Evolutionary conservation across 2,797 vertebrate species (phyloP), one percentile per base, ranked within the genome.

Genomic region (Euphonia xanthogaster): DNA sequence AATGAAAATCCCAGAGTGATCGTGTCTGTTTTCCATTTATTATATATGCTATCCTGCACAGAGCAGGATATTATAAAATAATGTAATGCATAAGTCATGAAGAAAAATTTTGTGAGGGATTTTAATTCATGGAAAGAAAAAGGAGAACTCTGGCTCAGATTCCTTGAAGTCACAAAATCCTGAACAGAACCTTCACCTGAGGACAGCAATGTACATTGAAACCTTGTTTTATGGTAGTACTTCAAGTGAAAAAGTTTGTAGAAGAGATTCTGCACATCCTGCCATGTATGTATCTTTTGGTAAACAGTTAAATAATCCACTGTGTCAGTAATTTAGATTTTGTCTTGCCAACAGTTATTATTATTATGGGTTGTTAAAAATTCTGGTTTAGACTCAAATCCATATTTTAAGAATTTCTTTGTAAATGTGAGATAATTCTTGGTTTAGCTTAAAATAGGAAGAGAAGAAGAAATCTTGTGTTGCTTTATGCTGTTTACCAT

Each of bases 41-140:
- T 91, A 25, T 57, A 42, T 45, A 33, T 33, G 10, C 37, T 78
- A 12, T 39, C 10, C 35, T 70, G 50, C 45, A 71, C 22, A 82
- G 39, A 72, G 30, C 58, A 86, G 62, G 83, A 63, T 90, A 86
- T 57, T 90, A 47, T 78, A 88, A 77, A 92, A 78, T 74, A 88
- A 71, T 48, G 50, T 77, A 80, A 85, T 44, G 14, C 40, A 21
- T 60, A 94, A 62, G 45, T 45, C 62, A 23, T 37, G 44, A 78
- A 45, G 10, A 44, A 60, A 74, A 87, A 61, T 61, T 77, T 68
- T 44, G 31, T 35, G n/a, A 35, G 44, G 12, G 10, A 24, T 70
- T 90, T 80, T 84, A 96, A 78, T 79, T 91, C 70, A 53, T n/a
- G 47, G 50, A 42, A 90, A 65, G 51, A 33, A 54, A 82, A 77